Base-by-base conservation (phyloP, 2,888 invertebrate species). In the Corbicula japonica region DNA sequence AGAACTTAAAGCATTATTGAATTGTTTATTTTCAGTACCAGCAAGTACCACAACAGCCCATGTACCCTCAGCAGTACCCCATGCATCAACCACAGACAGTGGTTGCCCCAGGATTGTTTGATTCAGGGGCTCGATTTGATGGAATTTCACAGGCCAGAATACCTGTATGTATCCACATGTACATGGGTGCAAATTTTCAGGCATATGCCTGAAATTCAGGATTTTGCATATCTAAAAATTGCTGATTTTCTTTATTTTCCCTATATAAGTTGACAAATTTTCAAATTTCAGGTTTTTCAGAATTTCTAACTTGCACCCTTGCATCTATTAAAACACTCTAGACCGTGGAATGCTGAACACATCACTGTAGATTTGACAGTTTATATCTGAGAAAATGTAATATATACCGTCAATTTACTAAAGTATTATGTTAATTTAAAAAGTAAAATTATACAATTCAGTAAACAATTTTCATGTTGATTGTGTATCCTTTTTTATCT, bases 61-160 rank as follows among this genome's bases (percentile, higher is more conserved):
- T 63, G 26, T 76, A 73, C 30, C 70, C 62, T 6, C 61, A 60
- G 12, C 71, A 80, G 28, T n/a, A n/a, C n/a, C 71, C 73, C n/a
- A 50, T 50, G 30, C 70, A 66, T 26, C 82, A 72, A 30, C 83
- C 76, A 18, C 86, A 85, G 68, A 88, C 91, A 12, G 86, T 92
- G 10, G 81, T 92, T 34, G 89, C 91, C 4, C 90, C 87, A 18
- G 92, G 91, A 8, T 96, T 96, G 0, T 97, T 96, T 94, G 97
- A 97, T 90, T 95, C 95, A n/a, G 96, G 97, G 86, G 96, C 97
- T 1, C 94, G 97, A 88, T 97, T 97, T 94, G 97, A 97, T 93
- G 96, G 96, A 0, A 95, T 96, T 83, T 95, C 96, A 80, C 96
- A 96, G 94, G 96, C 96, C 85, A 96, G 96, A 90, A 95, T 97